Evolutionary conservation across 2,888 invertebrate genomes (phyloP).

Genomic region (Blera fallax): DNA sequence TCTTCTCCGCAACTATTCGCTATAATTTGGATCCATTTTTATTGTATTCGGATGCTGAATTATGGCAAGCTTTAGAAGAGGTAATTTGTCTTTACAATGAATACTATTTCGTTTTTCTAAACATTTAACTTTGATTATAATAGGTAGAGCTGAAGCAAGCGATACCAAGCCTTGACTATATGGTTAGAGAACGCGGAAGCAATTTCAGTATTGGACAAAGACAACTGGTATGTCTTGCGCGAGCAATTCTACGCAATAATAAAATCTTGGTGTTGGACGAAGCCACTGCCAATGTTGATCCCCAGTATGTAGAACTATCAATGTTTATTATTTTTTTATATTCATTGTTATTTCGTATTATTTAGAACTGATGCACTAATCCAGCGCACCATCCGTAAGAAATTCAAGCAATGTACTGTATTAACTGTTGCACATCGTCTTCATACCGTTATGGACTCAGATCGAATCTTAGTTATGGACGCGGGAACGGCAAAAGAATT

Average conservation of each 20-base stretch:
- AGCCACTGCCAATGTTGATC: constrained; percentile 88
- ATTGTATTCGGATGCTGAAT: constrained; percentile 78
- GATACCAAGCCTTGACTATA: constrained; percentile 83
- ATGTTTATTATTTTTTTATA: background rate
- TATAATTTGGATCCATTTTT: constrained; percentile 86
- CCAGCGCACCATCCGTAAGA: constrained; percentile 90
- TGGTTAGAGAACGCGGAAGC: constrained; percentile 83
- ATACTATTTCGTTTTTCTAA: background rate
- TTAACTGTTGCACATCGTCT: constrained; percentile 95
- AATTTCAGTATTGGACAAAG: constrained; percentile 87
- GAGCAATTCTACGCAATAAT: constrained; percentile 86
- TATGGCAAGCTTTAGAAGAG: constrained; percentile 80
- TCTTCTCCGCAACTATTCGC: constrained; percentile 85
- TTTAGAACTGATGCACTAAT: constrained; percentile 90
- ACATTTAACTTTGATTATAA: background rate
- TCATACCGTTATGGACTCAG: constrained; percentile 96
- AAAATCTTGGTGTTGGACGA: constrained; percentile 86
- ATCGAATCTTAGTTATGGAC: constrained; percentile 93
- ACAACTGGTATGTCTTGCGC: constrained; percentile 86
- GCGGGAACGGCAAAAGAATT: constrained; percentile 89
- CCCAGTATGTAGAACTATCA: constrained; percentile 81
- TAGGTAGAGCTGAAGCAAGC: constrained; percentile 84
- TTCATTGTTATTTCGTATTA: constrained; percentile 82
- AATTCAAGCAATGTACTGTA: constrained; percentile 92
- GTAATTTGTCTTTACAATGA: constrained; percentile 68